These are phyloP conservation scores for Poeciliopsis gracilis DNA, from an alignment of 2,797 vertebrate species.

Conservation along the genomic window DNA sequence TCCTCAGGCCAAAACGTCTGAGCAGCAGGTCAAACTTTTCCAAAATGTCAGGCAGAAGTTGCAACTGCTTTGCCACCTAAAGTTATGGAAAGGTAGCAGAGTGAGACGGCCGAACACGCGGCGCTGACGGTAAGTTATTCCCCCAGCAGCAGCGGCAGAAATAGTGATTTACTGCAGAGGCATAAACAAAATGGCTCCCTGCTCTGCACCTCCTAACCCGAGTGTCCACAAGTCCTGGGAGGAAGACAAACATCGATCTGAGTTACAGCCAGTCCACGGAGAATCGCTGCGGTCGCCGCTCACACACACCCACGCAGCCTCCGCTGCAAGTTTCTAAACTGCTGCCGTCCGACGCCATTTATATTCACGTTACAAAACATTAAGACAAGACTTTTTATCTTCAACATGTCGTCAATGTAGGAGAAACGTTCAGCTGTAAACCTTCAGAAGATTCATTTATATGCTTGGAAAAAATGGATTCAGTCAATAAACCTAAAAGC, in stretches of 20 bases:
- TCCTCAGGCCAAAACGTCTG: conserved; percentile 20
- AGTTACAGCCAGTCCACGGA: conserved; percentile 68
- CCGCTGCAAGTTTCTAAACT: conserved; percentile 27
- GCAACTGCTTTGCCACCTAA: conserved; percentile 66
- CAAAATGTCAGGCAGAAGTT: conserved; percentile 41
- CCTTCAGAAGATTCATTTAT: not conserved
- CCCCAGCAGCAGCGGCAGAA: conserved; percentile 60
- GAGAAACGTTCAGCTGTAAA: not conserved
- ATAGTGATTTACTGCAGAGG: conserved; percentile 67
- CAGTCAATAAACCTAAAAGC: not conserved
- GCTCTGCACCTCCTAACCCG: conserved; percentile 43
- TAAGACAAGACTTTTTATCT: not conserved
- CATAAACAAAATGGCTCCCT: conserved; percentile 52
- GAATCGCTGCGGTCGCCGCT: conserved; percentile 34
- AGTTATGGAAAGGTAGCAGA: conserved; percentile 63
- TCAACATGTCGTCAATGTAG: not conserved
- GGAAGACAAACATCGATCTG: conserved; percentile 73
- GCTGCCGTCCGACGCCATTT: conserved; percentile 2
- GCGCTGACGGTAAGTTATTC: conserved; percentile 40
- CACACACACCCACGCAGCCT: conserved; percentile 42
- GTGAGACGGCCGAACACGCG: conserved; percentile 52
- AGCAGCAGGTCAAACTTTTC: conserved; percentile 43
- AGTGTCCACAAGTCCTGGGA: conserved; percentile 59
- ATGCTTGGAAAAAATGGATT: not conserved
- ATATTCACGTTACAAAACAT: not conserved